These are phyloP conservation scores for Calosoma granatense DNA, from an alignment of 1,140 invertebrate genomes.

Conservation along the genomic window DNA sequence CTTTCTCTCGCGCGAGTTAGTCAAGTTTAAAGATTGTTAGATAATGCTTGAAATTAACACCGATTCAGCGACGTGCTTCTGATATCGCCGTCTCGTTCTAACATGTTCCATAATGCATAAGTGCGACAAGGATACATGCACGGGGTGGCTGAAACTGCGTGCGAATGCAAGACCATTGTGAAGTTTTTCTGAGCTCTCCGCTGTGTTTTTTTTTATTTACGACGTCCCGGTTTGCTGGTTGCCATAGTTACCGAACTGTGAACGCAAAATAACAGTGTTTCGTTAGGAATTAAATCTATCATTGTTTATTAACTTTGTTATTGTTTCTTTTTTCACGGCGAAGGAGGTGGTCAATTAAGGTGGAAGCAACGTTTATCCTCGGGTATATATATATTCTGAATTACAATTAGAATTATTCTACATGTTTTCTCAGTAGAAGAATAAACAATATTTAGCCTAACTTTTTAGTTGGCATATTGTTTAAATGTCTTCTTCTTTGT, in stretches of 20 bases:
- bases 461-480: no score
- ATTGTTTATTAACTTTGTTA: neutral
- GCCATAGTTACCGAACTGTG: constrained; percentile 27
- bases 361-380: no score
- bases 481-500: no score
- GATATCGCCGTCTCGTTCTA: constrained; percentile 16
- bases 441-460: no score
- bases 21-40: constrained; percentile 35
- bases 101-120: neutral
- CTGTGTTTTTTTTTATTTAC: constrained; percentile 25
- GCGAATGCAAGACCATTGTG: constrained; percentile 23
- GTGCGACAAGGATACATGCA: constrained; percentile 11
- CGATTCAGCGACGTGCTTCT: constrained; percentile 17
- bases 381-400: no score
- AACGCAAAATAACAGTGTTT: constrained; percentile 28
- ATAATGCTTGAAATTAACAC: constrained; percentile 35
- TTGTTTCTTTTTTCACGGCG: no score
- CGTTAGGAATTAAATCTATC: constrained; percentile 12
- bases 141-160: neutral
- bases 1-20: constrained; percentile 34
- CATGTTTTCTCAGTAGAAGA: no score
- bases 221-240: constrained; percentile 29
- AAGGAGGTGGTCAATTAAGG: no score
- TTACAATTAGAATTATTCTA: no score
- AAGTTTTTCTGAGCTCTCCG: constrained; percentile 20